Percentiles rank a stretch among this genome's conserved stretches.
Evolutionary conservation across 2,113 vertebrate genomes (phyloP).

Genomic region (Lamprologus lemairii): DNA sequence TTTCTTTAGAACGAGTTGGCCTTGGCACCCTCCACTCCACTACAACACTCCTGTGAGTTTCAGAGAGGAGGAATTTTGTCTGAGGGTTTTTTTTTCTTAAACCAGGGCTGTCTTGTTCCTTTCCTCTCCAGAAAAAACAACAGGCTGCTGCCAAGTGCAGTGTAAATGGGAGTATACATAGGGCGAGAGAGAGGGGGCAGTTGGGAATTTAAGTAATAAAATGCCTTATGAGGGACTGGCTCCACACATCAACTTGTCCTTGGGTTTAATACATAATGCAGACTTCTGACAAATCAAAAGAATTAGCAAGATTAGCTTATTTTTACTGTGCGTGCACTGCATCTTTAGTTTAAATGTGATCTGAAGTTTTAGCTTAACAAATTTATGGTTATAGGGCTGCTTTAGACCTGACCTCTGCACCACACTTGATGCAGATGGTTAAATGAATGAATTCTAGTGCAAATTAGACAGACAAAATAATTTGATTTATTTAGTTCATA

Average conservation of each 20-base stretch:
- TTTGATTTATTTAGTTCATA: neutral
- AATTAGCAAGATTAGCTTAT: neutral
- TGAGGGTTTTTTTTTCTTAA: conserved; percentile 36
- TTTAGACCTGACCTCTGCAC: neutral
- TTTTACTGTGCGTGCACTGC: neutral
- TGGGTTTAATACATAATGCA: conserved; percentile 26
- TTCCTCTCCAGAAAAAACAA: conserved; percentile 66
- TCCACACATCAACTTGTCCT: conserved; percentile 42
- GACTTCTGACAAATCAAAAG: neutral
- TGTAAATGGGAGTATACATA: conserved; percentile 66
- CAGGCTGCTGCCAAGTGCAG: conserved; percentile 51
- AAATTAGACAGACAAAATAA: neutral
- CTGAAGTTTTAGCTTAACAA: neutral
- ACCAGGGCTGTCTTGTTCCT: conserved; percentile 58
- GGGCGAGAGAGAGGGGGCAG: neutral
- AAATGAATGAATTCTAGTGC: neutral
- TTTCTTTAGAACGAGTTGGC: conserved; percentile 11
- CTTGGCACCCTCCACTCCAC: conserved; percentile 25
- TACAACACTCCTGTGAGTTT: conserved; percentile 11
- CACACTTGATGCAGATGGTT: neutral
- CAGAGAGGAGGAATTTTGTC: conserved; percentile 45
- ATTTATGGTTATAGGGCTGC: neutral
- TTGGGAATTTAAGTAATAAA: conserved; percentile 55
- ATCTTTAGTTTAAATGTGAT: neutral
- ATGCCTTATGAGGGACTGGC: conserved; percentile 54